phyloP scores from a whole-genome alignment of 2,113 vertebrate species.

The Lethenteron reissneri region DNA sequence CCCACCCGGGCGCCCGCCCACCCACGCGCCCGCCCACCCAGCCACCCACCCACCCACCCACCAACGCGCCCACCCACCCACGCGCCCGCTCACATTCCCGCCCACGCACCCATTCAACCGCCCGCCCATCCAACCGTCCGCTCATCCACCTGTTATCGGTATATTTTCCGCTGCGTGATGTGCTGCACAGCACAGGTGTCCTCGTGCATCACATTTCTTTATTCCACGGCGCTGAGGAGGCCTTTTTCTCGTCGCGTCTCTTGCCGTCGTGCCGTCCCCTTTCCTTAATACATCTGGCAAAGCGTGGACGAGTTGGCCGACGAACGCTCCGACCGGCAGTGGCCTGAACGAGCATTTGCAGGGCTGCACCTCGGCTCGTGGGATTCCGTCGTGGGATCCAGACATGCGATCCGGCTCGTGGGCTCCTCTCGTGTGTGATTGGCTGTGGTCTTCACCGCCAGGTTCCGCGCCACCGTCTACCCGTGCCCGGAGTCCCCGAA shows the following conservation, averaged over 20 bases:
- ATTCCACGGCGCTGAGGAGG: no score
- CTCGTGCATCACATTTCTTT: no score
- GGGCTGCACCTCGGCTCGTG: neutral
- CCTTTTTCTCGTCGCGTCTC: no score
- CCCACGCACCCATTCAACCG: neutral
- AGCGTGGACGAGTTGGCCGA: neutral
- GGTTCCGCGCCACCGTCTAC: conserved; percentile 14
- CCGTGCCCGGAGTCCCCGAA: conserved; percentile 12
- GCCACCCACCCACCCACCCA: neutral
- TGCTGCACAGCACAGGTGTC: no score
- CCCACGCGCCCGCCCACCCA: neutral
- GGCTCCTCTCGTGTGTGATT: neutral
- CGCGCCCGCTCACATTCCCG: neutral
- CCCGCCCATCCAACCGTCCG: neutral
- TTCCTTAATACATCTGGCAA: no score
- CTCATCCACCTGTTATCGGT: neutral
- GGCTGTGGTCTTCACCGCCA: conserved; percentile 6
- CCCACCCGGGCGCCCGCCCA: no score
- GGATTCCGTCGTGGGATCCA: neutral
- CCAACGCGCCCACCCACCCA: neutral
- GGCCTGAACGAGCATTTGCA: neutral
- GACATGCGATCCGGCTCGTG: neutral
- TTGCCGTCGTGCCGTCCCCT: no score
- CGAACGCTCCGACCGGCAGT: neutral
- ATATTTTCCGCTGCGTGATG: no score